Base-by-base conservation (phyloP, 2,888 invertebrate genomes). In the Dilophus febrilis region DNA sequence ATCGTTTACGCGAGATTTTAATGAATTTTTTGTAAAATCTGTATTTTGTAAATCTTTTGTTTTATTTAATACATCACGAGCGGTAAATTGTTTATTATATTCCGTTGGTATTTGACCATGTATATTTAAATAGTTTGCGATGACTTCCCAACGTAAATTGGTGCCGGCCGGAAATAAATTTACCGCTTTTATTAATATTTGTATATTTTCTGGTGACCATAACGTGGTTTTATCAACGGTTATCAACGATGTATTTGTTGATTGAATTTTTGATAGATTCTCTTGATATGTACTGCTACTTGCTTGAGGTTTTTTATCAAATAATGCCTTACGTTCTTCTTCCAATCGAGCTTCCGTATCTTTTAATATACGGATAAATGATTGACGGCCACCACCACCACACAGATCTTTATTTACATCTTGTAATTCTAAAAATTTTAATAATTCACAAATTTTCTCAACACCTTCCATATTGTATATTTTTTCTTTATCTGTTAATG, bases 111-210 rank as follows among this genome's bases (percentile, higher is more conserved):
- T 35, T 19, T 14, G n/a, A 51, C 73, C 74, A 49, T 87, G 86
- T 53, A 91, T 92, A 59, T 90, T 90, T 40, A 99, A 77, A 57
- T 94, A 99, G 55, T 88, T 85, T 0, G 95, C 87, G 4, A 98
- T 90, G 0, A 94, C 90, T 36, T 92, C 90, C 86, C 86, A 85
- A 32, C 91, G 72, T 55, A 90, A 85, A 53, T 80, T 83, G 1
- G 97, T 98, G 13, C 91, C 98, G 6, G 95, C 94, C 0, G 98
- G 98, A 59, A 95, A 98, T 4, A 97, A 63, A 64, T 97, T 97
- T 0, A 97, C 94, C 16, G 92, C 94, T 63, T 98, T 98, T 39
- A 97, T 91, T 3, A 98, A 70, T 35, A 90, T 65, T 54, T 90
- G 87, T 16, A 90, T 69, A 58, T 91, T 87, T 44, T 83, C 84